Percentiles rank a stretch among this genome's conserved stretches.
Conservation (phyloP, 53 echinoderm and acorn worm species). For the Apostichopus leukothele region DNA sequence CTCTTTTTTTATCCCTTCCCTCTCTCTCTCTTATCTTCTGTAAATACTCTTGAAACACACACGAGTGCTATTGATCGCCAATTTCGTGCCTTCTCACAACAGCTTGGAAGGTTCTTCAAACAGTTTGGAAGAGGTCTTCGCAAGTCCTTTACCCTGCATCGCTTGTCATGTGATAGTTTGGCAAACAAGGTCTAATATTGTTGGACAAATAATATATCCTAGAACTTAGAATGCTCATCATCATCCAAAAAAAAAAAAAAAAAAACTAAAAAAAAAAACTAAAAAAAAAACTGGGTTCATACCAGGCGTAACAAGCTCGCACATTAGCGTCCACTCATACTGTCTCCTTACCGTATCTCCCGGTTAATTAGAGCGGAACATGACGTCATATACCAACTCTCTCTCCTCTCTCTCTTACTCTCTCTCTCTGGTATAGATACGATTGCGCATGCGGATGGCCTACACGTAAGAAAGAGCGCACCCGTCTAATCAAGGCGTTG, state of each 20-base stretch:
- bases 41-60: conserved; percentile 44
- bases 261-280: background rate
- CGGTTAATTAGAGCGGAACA: conserved; percentile 26
- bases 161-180: conserved; percentile 40
- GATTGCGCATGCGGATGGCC: background rate
- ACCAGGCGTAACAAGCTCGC: conserved; percentile 26
- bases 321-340: conserved; percentile 25
- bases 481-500: background rate
- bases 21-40: conserved; percentile 1
- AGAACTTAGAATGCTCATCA: background rate
- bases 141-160: conserved; percentile 1
- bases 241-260: background rate
- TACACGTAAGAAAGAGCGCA: too few relatives aligned
- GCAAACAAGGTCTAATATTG: conserved; percentile 44
- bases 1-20: background rate
- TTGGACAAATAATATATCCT: conserved; percentile 40
- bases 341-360: background rate
- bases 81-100: conserved; percentile 44
- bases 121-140: conserved; percentile 29
- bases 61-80: conserved; percentile 41
- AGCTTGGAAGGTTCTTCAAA: conserved; percentile 46
- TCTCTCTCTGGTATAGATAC: background rate
- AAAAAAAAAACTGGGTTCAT: conserved; percentile 38
- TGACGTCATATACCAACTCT: conserved; percentile 17
- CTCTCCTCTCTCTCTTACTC: too few relatives aligned